Conservation (phyloP, 1,140 invertebrate genomes). For the Neotoxoptera formosana region DNA sequence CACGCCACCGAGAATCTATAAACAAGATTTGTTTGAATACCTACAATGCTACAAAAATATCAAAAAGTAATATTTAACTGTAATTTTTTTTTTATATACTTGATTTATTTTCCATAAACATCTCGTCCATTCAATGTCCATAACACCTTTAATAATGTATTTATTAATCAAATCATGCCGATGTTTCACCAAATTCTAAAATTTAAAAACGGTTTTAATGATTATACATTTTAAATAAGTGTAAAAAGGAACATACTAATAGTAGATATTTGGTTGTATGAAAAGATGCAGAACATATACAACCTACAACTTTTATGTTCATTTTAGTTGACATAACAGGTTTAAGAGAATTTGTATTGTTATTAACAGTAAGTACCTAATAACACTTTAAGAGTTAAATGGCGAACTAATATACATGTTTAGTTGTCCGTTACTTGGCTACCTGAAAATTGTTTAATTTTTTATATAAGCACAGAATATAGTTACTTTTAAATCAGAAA, state of each 20-base stretch:
- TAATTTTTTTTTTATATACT: conserved; percentile 19
- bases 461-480: background rate
- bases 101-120: conserved; percentile 49
- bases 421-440: background rate
- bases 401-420: background rate
- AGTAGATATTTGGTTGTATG: background rate
- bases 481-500: background rate
- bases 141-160: conserved; percentile 27
- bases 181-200: conserved; percentile 42
- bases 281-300: conserved; percentile 13
- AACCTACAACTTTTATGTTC: conserved; percentile 27
- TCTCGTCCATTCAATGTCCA: conserved; percentile 47
- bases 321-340: background rate
- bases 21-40: background rate
- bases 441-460: background rate
- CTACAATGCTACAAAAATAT: too few species aligned
- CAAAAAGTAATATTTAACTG: background rate
- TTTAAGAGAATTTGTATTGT: background rate
- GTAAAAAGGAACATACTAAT: background rate
- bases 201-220: background rate
- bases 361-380: background rate
- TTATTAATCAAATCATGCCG: conserved; percentile 4
- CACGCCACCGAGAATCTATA: conserved; percentile 12
- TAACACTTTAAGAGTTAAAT: background rate
- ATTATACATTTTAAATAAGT: background rate